A percentile compares a stretch with the other conserved stretches of the same genome.
These are phyloP conservation scores for Trypoxylon attenuatum DNA, from an alignment of 2,888 invertebrate genomes.

Conservation along the genomic window DNA sequence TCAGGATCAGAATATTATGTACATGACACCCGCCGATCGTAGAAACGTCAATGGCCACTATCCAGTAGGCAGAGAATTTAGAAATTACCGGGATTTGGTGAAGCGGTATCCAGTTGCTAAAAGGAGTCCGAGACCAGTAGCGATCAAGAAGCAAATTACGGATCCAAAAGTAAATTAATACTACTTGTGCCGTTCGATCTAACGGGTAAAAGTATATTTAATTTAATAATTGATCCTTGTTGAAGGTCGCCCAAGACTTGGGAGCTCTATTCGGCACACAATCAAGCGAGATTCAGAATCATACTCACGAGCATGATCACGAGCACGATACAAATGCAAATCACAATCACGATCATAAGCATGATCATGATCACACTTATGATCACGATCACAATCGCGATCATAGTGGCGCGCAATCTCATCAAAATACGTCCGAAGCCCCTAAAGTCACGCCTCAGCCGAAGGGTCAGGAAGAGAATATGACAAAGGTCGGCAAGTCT, in stretches of 20 bases:
- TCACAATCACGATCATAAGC: constrained; percentile 61
- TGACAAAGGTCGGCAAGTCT: constrained; percentile 39
- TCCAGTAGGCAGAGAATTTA: constrained; percentile 61
- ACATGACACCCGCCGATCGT: constrained; percentile 53
- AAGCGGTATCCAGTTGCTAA: constrained; percentile 69
- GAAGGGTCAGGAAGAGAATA: constrained; percentile 58
- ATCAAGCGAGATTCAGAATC: constrained; percentile 77
- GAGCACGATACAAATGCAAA: constrained; percentile 57
- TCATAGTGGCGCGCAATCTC: constrained; percentile 55
- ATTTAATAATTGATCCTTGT: not conserved
- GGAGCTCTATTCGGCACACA: constrained; percentile 81
- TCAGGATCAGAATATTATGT: constrained; percentile 52
- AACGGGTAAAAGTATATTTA: too few relatives aligned
- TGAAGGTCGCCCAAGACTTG: constrained; percentile 68
- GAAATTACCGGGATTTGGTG: constrained; percentile 50
- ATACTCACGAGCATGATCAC: constrained; percentile 40
- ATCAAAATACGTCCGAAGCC: constrained; percentile 70
- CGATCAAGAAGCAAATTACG: constrained; percentile 59
- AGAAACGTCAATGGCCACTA: constrained; percentile 67
- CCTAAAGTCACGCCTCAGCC: constrained; percentile 36
- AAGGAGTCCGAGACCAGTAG: constrained; percentile 64
- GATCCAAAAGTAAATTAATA: constrained; percentile 66
- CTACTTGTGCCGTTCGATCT: not conserved
- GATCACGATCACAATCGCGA: constrained; percentile 53
- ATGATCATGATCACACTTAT: constrained; percentile 50